Base-by-base conservation (phyloP, 2,797 vertebrate genomes). In the Prunella strophiata region DNA sequence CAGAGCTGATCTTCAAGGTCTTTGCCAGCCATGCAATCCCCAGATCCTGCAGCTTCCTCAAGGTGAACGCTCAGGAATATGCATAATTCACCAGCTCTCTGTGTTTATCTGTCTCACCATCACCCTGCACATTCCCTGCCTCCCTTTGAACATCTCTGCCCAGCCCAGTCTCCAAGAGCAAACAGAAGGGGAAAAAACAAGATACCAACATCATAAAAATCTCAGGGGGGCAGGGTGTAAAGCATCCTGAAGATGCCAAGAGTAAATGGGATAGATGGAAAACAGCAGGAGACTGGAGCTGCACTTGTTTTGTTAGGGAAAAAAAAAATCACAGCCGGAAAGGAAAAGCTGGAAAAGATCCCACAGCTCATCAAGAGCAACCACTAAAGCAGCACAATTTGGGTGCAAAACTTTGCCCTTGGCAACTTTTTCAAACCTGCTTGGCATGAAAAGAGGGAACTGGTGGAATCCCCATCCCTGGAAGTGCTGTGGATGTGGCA, bases 221-320 rank as follows among this genome's bases (percentile, higher is more conserved):
- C 34, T 50, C 38, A 4, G 0, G 2, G 0, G 29, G 2, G 5
- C 5, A 0, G 0, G 29, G 15, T 16, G 26, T 20, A 11, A 54
- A 54, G 14, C 1, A 10, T 30, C 48, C 17, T 0, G 0, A 20
- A n/a, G 43, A 23, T 3, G n/a, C 10, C 57, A 65, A 17, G 21
- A 52, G 27, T 57, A 70, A 70, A 76, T 0, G 3, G 32, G 77
- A 21, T 10, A 4, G 2, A 14, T 1, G 8, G 63, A 38, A 70
- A 82, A 61, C 0, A 62, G 43, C 63, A 54, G n/a, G 29, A 73
- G 38, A 6, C 1, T 1, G 23, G 15, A 29, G 61, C 36, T 22
- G n/a, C 4, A 2, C 2, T 72, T 48, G 14, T 29, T 63, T 74
- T 29, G 16, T 27, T 15, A 13, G 2, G 13, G 3, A 5, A 52